These are phyloP conservation scores for Gila robusta DNA, from an alignment of 2,797 vertebrate species.

Conservation along the genomic window DNA sequence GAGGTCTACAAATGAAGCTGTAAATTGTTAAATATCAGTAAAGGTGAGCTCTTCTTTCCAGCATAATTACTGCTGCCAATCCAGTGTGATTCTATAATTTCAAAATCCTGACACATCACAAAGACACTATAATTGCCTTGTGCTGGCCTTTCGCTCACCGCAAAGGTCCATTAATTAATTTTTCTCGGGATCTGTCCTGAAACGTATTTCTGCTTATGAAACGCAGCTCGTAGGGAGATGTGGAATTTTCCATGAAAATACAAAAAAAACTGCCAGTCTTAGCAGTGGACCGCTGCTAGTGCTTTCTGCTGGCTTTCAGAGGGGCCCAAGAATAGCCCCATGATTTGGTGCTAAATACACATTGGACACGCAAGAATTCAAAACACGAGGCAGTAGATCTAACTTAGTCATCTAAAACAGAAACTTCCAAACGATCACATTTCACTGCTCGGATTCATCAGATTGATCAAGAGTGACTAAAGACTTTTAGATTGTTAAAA, in stretches of 20 bases:
- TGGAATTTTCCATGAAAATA: slow-evolving; percentile 95
- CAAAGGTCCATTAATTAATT: slow-evolving; percentile 82
- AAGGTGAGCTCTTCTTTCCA: slow-evolving; percentile 71
- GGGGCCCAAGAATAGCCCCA: slow-evolving; percentile 69
- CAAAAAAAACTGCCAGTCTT: slow-evolving; percentile 77
- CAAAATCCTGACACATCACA: slow-evolving; percentile 86
- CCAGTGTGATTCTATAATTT: slow-evolving; percentile 78
- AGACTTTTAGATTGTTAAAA: background rate
- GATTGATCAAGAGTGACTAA: background rate
- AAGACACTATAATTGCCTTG: slow-evolving; percentile 85
- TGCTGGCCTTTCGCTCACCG: slow-evolving; percentile 77
- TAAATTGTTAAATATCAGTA: slow-evolving; percentile 72
- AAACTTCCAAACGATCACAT: background rate
- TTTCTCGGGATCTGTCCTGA: slow-evolving; percentile 73
- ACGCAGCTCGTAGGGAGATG: slow-evolving; percentile 79
- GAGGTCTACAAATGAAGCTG: slow-evolving; percentile 63
- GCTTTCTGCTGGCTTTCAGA: slow-evolving; percentile 58
- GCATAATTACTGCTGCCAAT: slow-evolving; percentile 80
- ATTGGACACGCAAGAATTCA: slow-evolving; percentile 68
- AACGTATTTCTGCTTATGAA: slow-evolving; percentile 72
- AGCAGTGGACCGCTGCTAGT: slow-evolving; percentile 60
- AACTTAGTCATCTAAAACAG: slow-evolving; percentile 37
- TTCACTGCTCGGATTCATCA: background rate
- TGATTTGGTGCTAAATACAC: slow-evolving; percentile 75
- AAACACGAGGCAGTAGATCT: slow-evolving; percentile 58